Evolutionary conservation across 2,888 invertebrate genomes (phyloP), one percentile per base, ranked within the genome.

Genomic region (Drosophila stalkeri): DNA sequence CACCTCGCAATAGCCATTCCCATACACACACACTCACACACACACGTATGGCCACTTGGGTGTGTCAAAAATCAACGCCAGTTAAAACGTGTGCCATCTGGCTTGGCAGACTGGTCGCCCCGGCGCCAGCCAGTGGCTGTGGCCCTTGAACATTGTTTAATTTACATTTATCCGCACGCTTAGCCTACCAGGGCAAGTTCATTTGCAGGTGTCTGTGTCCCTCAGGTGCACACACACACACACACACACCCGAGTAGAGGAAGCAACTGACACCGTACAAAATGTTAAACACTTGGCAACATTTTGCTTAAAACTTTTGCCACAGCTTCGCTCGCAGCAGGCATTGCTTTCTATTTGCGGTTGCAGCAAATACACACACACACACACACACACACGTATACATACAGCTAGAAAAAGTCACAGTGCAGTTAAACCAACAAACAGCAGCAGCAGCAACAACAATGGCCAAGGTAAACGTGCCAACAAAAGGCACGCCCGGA

Each of bases 261-360:
- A 90, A 91, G 90, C 87, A 79, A 88, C 91, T 91, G 91, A 91
- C 91, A 91, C 90, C 82, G 81, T 89, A 91, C 91, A 92, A 91
- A 91, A 91, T 92, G 92, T 91, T 91, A 91, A 91, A 92, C 91
- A 92, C 91, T 91, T 85, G 85, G 81, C 85, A 88, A 85, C 85
- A 88, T 85, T 85, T 77, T 88, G 85, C 89, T 85, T 83, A 85
- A 85, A 85, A 85, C 89, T 85, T 85, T 84, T 79, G 71, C 71
- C 75, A 37, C 23, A 60, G 47, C 52, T 41, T 41, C 37, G 75
- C 72, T 75, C 35, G 67, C 46, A 35, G 20, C 56, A 63, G 65
- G 65, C 77, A 73, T 65, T 79, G 78, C 80, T 72, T 86, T 72
- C 82, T 87, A 87, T 90, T 91, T 91, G 91, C 80, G 90, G 89